Evolutionary conservation across 2,113 vertebrate genomes (phyloP).

Genomic region (Barbus barbus): DNA sequence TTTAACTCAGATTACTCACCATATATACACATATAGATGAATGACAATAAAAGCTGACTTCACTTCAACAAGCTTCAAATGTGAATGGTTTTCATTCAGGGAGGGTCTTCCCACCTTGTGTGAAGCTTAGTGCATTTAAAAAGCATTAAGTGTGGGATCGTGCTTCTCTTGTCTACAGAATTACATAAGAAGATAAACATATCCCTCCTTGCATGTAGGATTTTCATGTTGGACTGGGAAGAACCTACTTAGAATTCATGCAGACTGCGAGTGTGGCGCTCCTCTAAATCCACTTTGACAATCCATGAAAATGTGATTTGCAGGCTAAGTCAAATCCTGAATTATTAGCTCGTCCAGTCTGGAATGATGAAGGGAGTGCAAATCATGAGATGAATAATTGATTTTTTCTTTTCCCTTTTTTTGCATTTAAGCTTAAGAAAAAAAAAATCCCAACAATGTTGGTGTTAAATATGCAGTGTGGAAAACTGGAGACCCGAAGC

Average conservation of each 20-base stretch:
- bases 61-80: neutral
- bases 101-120: neutral
- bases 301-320: too few species aligned
- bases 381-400: too few species aligned
- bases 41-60: neutral
- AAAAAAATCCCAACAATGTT: too few species aligned
- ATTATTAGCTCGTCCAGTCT: too few species aligned
- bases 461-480: too few species aligned
- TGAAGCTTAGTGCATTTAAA: slow-evolving; percentile 27
- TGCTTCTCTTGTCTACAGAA: slow-evolving; percentile 16
- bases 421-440: too few species aligned
- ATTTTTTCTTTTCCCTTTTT: too few species aligned
- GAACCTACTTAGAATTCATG: slow-evolving; percentile 37
- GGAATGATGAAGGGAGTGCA: too few species aligned
- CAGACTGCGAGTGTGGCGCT: neutral
- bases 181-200: slow-evolving; percentile 39
- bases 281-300: too few species aligned
- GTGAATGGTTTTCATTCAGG: slow-evolving; percentile 12
- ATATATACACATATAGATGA: neutral
- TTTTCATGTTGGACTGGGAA: slow-evolving; percentile 29
- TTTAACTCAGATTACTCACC: neutral
- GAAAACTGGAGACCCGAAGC: too few species aligned
- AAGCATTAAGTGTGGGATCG: slow-evolving; percentile 21
- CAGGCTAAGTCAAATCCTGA: too few species aligned
- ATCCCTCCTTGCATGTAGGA: slow-evolving; percentile 5